These are phyloP conservation scores for Megaceryle maxima DNA, from an alignment of 2,113 vertebrate genomes.

Conservation along the genomic window DNA sequence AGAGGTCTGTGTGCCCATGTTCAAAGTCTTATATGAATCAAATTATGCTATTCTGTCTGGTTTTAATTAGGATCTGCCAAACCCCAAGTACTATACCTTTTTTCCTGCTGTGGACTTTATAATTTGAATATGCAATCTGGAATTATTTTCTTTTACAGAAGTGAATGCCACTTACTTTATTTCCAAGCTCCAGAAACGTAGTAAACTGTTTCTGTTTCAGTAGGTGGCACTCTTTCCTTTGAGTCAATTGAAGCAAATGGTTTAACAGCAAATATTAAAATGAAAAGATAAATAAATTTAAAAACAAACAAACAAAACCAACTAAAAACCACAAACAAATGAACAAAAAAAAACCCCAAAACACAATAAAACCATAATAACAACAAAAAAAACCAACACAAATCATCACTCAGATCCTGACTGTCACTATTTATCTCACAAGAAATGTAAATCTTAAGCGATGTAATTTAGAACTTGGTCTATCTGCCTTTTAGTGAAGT, in stretches of 20 bases:
- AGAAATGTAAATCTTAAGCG: neutral
- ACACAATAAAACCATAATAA: too few relatives aligned
- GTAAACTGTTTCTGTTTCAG: conserved; percentile 41
- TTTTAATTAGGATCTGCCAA: neutral
- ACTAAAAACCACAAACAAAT: neutral
- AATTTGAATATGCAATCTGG: neutral
- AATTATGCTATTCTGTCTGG: neutral
- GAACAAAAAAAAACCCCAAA: too few relatives aligned
- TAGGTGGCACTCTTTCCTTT: conserved; percentile 76
- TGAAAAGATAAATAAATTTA: neutral
- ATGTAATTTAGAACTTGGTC: neutral
- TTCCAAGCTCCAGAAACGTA: neutral
- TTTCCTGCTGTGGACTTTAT: neutral
- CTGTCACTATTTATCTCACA: neutral
- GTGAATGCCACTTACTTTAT: neutral
- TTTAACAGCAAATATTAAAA: neutral
- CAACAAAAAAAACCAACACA: neutral
- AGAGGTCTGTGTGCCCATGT: neutral
- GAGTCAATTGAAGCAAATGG: neutral
- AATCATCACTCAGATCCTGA: neutral
- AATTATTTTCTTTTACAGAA: neutral
- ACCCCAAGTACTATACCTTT: neutral
- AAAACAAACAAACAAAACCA: neutral
- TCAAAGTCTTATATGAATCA: neutral
- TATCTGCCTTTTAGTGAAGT: neutral